Evolutionary conservation across 2,797 vertebrate species (phyloP).

Genomic region (Melopsittacus undulatus): DNA sequence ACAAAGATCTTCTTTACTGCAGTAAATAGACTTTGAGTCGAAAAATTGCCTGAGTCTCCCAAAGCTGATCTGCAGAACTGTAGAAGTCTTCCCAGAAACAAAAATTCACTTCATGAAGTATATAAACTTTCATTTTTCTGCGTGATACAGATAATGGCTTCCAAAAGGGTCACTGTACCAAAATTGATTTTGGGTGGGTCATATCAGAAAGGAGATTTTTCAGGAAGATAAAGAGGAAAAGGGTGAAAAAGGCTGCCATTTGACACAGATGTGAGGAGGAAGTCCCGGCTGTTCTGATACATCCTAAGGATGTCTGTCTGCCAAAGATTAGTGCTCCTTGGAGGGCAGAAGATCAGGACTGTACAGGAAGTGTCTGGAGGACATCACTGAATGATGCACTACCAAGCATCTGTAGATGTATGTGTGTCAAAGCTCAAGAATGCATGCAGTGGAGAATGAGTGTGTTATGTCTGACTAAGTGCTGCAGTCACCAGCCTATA

Average conservation of each 20-base stretch:
- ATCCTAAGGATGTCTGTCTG: constrained; percentile 36
- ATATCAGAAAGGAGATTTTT: neutral
- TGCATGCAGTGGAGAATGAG: neutral
- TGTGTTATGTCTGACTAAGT: neutral
- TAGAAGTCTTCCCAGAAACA: neutral
- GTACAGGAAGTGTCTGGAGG: neutral
- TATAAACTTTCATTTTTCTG: neutral
- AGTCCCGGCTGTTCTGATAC: neutral
- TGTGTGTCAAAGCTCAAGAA: constrained; percentile 4
- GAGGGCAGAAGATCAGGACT: neutral
- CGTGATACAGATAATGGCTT: neutral
- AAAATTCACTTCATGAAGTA: neutral
- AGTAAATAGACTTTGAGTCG: neutral
- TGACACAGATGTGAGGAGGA: constrained; percentile 4
- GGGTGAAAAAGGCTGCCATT: neutral
- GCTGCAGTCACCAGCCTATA: neutral
- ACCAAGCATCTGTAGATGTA: neutral
- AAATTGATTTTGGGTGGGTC: neutral
- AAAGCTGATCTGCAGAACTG: neutral
- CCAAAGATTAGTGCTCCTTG: neutral
- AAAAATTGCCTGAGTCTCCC: neutral
- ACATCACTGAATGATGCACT: neutral
- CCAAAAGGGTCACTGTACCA: neutral
- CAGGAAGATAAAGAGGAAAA: neutral
- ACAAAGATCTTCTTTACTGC: neutral